phyloP scores from a whole-genome alignment of 2,888 invertebrate genomes.

The Eurytoma californica region DNA sequence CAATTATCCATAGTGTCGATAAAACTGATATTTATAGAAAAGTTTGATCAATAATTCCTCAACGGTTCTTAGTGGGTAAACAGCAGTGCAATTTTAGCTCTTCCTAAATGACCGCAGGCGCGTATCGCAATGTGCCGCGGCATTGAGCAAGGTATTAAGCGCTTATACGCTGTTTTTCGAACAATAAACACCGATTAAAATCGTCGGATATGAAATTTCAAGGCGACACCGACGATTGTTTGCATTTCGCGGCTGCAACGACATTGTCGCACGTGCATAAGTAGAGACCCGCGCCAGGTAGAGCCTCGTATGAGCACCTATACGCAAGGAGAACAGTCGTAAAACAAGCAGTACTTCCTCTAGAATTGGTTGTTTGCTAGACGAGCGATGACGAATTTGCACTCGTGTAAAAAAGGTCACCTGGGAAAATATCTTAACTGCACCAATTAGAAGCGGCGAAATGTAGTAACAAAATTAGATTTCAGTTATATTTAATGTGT shows the following conservation, averaged over 20 bases:
- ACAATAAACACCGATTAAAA: slow-evolving; percentile 50
- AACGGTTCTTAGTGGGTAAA: not conserved
- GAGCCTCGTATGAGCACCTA: too few relatives aligned
- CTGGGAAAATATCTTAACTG: too few relatives aligned
- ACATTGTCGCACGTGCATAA: slow-evolving; percentile 23
- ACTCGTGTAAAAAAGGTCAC: too few relatives aligned
- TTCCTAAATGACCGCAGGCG: not conserved
- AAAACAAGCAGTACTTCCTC: not conserved
- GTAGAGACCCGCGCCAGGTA: not conserved
- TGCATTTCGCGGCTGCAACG: slow-evolving; percentile 44
- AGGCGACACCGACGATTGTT: slow-evolving; percentile 37
- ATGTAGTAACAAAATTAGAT: too few relatives aligned
- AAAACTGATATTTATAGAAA: not conserved
- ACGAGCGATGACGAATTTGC: too few relatives aligned
- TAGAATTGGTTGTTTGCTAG: not conserved
- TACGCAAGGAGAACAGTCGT: too few relatives aligned
- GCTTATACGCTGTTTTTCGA: slow-evolving; percentile 11
- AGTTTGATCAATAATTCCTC: not conserved
- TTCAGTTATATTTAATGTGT: too few relatives aligned
- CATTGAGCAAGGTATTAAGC: slow-evolving; percentile 34
- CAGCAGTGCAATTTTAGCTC: not conserved
- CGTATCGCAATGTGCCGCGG: slow-evolving; percentile 3
- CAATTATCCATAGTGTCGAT: not conserved
- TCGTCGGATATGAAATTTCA: slow-evolving; percentile 44
- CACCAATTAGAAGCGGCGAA: too few relatives aligned